A percentile compares a stretch with the other conserved stretches of the same genome.
Conservation (phyloP, 2,888 invertebrate species). For the Sphinx pinastri region DNA sequence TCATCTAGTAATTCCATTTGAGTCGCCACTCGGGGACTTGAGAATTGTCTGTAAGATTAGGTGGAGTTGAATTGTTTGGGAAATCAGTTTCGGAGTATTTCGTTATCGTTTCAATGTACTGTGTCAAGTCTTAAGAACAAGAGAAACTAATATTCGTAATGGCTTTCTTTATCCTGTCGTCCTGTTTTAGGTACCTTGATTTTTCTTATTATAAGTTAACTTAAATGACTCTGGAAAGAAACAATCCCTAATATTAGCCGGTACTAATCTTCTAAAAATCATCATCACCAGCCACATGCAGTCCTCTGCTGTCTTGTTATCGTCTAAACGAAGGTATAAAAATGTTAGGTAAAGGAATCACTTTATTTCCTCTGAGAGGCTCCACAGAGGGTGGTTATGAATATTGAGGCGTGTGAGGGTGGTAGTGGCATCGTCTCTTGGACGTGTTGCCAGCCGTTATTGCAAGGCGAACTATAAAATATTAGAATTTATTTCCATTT, state of each 20-base stretch:
- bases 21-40: constrained; percentile 13
- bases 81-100: constrained; percentile 4
- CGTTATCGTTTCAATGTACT: neutral
- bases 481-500: no score
- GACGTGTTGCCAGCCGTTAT: neutral
- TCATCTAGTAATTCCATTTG: constrained; percentile 18
- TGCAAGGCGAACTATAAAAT: neutral
- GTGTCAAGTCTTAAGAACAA: neutral
- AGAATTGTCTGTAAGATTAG: constrained; percentile 19
- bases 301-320: neutral
- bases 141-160: no score
- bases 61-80: constrained; percentile 17
- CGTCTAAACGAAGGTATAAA: constrained; percentile 3
- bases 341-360: constrained; percentile 7
- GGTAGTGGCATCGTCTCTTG: neutral
- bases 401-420: neutral
- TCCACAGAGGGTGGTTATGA: constrained; percentile 6
- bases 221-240: no score
- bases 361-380: neutral
- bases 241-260: no score
- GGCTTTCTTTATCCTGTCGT: no score
- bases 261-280: no score
- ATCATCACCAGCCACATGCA: no score
- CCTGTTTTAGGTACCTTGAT: no score
- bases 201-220: no score